These are phyloP conservation scores for Passer montanus DNA, from an alignment of 2,113 vertebrate genomes.

Conservation along the genomic window DNA sequence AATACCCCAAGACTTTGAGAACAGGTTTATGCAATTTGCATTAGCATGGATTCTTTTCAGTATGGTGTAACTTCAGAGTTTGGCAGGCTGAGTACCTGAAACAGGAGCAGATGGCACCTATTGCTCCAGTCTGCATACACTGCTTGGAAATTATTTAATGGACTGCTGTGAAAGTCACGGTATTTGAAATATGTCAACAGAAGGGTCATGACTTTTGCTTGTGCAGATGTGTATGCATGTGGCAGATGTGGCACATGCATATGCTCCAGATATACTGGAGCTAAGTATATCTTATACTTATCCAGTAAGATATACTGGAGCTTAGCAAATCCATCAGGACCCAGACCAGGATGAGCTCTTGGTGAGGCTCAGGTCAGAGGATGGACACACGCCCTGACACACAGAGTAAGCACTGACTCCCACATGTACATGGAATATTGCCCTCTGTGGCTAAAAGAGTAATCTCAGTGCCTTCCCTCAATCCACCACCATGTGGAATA, in stretches of 20 bases:
- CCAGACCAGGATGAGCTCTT: background rate
- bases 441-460: background rate
- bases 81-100: background rate
- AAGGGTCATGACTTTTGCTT: background rate
- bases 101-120: background rate
- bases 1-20: accelerated
- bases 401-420: accelerated
- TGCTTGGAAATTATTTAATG: background rate
- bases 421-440: accelerated
- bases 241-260: background rate
- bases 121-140: background rate
- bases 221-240: too few species aligned
- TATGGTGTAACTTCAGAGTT: background rate
- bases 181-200: background rate
- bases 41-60: background rate
- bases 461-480: background rate
- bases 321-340: background rate
- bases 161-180: background rate
- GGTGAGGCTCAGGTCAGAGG: accelerated
- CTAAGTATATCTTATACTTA: background rate
- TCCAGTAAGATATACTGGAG: background rate
- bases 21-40: background rate
- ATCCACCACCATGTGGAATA: background rate
- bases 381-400: accelerated
- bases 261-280: background rate